phyloP scores from a whole-genome alignment of 1,140 invertebrate species.

The Pseudachorutes palmiensis region DNA sequence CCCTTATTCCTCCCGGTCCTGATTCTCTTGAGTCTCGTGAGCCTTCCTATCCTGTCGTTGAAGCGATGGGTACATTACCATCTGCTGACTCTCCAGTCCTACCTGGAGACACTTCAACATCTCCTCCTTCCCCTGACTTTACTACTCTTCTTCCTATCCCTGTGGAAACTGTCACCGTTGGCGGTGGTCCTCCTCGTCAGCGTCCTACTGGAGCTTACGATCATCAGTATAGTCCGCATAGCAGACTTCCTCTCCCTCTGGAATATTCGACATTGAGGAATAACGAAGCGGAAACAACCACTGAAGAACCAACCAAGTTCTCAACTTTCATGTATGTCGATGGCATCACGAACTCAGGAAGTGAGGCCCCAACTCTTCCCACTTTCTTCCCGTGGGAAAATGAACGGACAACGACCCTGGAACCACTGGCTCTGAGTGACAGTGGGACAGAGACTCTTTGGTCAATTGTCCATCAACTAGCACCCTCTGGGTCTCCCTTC shows the following conservation, averaged over 20 bases:
- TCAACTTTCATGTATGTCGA: constrained; percentile 35
- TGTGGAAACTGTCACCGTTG: constrained; percentile 38
- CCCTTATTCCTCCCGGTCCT: neutral
- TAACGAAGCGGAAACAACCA: constrained; percentile 3
- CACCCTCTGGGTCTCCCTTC: neutral
- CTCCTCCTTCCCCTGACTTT: constrained; percentile 33
- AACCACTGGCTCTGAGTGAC: neutral
- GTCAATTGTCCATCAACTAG: constrained; percentile 31
- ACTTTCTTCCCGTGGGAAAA: neutral
- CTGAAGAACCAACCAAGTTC: constrained; percentile 26
- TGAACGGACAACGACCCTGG: neutral
- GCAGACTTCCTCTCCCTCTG: constrained; percentile 33
- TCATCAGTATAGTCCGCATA: constrained; percentile 32
- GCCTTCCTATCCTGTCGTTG: constrained; percentile 1
- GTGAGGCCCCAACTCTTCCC: too few species aligned
- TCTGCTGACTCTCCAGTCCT: constrained; percentile 25
- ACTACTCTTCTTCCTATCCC: constrained; percentile 37
- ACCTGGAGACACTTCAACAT: constrained; percentile 33
- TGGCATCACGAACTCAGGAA: too few species aligned
- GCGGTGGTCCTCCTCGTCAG: constrained; percentile 31
- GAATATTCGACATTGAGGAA: constrained; percentile 32
- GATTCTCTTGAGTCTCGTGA: neutral
- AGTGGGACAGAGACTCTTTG: constrained; percentile 31
- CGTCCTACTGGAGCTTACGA: constrained; percentile 27
- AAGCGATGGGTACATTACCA: constrained; percentile 33